Evolutionary conservation across 1,140 invertebrate genomes (phyloP), one percentile per base, ranked within the genome.

Genomic region (Phymastichus coffea): DNA sequence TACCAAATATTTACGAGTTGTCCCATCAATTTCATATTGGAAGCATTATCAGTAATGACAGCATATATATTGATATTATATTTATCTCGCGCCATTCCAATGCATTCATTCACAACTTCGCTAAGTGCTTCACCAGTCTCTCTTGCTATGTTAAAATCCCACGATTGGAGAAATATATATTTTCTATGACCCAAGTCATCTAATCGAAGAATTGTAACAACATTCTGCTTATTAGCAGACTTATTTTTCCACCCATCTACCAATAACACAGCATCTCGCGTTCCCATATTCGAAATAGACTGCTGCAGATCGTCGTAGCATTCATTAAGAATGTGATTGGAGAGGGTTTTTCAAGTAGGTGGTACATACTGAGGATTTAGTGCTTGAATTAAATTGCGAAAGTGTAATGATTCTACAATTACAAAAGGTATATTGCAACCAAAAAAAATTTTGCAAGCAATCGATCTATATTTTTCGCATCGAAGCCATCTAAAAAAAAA

Each of bases 31-130:
- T 43, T 53, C 61, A 63, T 63, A 15, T 20, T 17, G 23, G 48
- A 46, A 28, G 55, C 49, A 40, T 63, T 53, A 23, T 57, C 60
- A 35, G 46, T 28, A 23, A 61, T 46, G 0, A 61, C 58, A 20
- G 43, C 52, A 41, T 61, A 61, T 33, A 61, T 61, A 28, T 51
- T 40, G 14, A 26, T 35, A 22, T 63, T 57, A 38, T 49, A 63
- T 28, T 37, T 51, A 15, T 53, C 47, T 57, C 49, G 44, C n/a
- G 55, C 55, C 22, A 41, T 40, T 25, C 14, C 23, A 19, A 49
- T 33, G 28, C 43, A 49, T 37, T 60, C 30, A 10, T 60, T 23
- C 15, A 52, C 35, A 28, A 60, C 49, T 37, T 22, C 17, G n/a
- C n/a, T n/a, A n/a, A n/a, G n/a, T n/a, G n/a, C n/a, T n/a, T n/a